phyloP scores from a whole-genome alignment of 2,797 vertebrate species.

The Anniella stebbinsi region DNA sequence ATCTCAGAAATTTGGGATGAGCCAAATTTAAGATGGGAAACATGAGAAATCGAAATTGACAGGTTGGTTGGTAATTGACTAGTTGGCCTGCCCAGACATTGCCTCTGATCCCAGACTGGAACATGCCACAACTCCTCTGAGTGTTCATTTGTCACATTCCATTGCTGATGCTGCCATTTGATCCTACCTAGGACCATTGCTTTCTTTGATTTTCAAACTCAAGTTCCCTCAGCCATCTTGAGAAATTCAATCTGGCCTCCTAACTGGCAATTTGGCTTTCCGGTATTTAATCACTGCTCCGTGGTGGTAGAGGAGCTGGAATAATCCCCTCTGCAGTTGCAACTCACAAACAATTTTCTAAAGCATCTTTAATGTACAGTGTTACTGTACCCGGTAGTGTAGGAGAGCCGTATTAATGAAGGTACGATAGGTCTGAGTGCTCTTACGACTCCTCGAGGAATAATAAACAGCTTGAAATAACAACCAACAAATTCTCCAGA shows the following conservation, averaged over 20 bases:
- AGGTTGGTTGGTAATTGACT: too few relatives aligned
- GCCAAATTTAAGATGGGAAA: too few relatives aligned
- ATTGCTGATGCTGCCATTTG: neutral
- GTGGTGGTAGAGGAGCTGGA: slow-evolving; percentile 17
- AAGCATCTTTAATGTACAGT: slow-evolving; percentile 59
- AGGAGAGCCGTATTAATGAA: slow-evolving; percentile 51
- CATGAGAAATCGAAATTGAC: too few relatives aligned
- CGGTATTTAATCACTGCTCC: slow-evolving; percentile 54
- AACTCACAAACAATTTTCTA: slow-evolving; percentile 62
- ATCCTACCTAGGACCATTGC: slow-evolving; percentile 18
- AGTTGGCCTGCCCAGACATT: too few relatives aligned
- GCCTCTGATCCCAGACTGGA: too few relatives aligned
- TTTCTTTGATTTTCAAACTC: slow-evolving; percentile 37
- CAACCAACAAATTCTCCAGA: slow-evolving; percentile 57
- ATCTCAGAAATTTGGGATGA: too few relatives aligned
- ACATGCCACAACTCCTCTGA: too few relatives aligned
- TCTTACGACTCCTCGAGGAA: slow-evolving; percentile 59
- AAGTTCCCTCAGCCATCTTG: slow-evolving; percentile 34
- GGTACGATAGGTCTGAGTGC: slow-evolving; percentile 49
- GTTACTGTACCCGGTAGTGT: slow-evolving; percentile 62
- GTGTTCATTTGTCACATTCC: too few relatives aligned
- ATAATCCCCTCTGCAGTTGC: slow-evolving; percentile 54
- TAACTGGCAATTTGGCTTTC: slow-evolving; percentile 11
- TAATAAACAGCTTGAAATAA: slow-evolving; percentile 71
- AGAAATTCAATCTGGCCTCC: slow-evolving; percentile 29